These are phyloP conservation scores for Atractosteus spatula DNA, from an alignment of 2,113 vertebrate species.

Conservation along the genomic window DNA sequence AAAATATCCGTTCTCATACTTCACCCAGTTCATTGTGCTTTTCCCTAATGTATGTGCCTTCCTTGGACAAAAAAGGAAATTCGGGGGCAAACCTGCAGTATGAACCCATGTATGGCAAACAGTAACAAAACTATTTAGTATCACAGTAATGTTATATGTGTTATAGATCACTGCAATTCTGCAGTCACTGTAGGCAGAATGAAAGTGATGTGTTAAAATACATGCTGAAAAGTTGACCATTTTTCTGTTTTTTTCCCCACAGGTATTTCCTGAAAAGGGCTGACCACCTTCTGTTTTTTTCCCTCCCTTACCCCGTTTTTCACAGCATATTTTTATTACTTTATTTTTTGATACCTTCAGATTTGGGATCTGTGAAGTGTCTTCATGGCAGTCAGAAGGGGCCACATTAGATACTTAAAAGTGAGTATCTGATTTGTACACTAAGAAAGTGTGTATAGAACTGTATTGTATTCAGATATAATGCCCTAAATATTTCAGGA, in stretches of 20 bases:
- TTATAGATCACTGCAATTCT: no score
- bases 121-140: no score
- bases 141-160: no score
- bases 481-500: no score
- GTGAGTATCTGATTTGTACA: constrained; percentile 53
- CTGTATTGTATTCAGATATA: background rate
- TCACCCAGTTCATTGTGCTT: no score
- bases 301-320: constrained; percentile 8
- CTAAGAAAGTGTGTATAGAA: background rate
- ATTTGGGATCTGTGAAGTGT: constrained; percentile 68
- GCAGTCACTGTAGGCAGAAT: background rate
- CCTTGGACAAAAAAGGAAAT: no score
- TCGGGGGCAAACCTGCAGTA: no score
- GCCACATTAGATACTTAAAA: constrained; percentile 73
- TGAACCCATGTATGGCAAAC: no score
- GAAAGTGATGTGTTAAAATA: constrained; percentile 16
- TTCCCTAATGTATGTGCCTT: no score
- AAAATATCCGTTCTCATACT: no score
- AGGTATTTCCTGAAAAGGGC: constrained; percentile 30
- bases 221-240: background rate
- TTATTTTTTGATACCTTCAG: constrained; percentile 47
- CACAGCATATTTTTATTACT: constrained; percentile 43
- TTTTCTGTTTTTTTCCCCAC: constrained; percentile 24
- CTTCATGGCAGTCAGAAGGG: constrained; percentile 77
- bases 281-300: constrained; percentile 10